Base-by-base conservation (phyloP, 2,888 invertebrate genomes). In the Cheilosia soror region DNA sequence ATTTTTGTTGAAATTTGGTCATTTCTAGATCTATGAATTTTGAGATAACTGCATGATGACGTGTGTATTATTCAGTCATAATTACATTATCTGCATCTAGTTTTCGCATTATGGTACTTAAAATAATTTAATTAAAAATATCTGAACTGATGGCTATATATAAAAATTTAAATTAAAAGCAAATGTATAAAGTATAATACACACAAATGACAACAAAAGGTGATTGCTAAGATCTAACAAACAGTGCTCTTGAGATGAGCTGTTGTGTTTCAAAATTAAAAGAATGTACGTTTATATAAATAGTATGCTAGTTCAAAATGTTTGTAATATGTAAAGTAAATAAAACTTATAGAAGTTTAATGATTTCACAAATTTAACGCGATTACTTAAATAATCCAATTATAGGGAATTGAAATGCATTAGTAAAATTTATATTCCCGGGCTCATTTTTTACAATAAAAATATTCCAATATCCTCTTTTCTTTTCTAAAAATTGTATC, bases 391-490 rank as follows among this genome's bases (percentile, higher is more conserved):
- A 42, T 51, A 49, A 15, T 11, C 42, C 29, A 69, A 57, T 58
- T 58, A 1, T 11, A 27, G 29, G 9, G 5, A 53, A 53, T 40
- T 66, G 47, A 4, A 69, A 60, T n/a, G n/a, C 31, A 58, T 58
- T 31, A 42, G 11, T 44, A 31, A 3, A 69, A 25, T 3, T 25
- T 47, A 25, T 63, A 29, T 58, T 58, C 5, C 13, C 29, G 29
- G 31, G n/a, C 20, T 63, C 27, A 49, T 13, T 76, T 58, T 47
- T 25, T 25, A 11, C 5, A 37, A 57, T 9, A 57, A 55, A 66
- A 57, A 51, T 42, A 68, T 33, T 60, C 42, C 40, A 62, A 68
- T 68, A 77, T 77, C 77, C 77, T 77, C 77, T 77, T 77, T 60
- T 68, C 77, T 77, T 77, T 76, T 76, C 76, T 58, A 58, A 2